Evolutionary conservation across 2,888 invertebrate species (phyloP).

Genomic region (Lycia hirtaria): DNA sequence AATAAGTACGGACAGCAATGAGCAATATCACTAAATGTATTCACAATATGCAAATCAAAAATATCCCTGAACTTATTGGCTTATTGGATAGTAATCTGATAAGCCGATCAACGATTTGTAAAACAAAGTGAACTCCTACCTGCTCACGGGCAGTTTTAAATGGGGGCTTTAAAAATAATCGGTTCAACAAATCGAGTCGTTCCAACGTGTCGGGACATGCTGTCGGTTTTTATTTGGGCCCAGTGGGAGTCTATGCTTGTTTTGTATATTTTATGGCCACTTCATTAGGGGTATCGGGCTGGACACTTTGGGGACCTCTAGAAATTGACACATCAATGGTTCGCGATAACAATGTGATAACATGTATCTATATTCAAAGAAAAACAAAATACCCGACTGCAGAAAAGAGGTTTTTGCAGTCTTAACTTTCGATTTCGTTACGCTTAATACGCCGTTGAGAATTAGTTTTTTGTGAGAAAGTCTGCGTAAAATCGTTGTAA

Average conservation of each 20-base stretch:
- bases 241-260: slow-evolving; percentile 74
- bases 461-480: too few species aligned
- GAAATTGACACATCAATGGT: slow-evolving; percentile 66
- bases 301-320: slow-evolving; percentile 59
- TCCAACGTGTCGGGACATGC: slow-evolving; percentile 80
- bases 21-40: not conserved
- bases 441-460: too few species aligned
- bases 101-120: slow-evolving; percentile 70
- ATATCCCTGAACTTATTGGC: slow-evolving; percentile 35
- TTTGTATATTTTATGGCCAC: slow-evolving; percentile 78
- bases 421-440: too few species aligned
- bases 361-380: too few species aligned
- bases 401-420: too few species aligned
- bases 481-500: too few species aligned
- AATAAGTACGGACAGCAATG: not conserved
- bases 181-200: slow-evolving; percentile 75
- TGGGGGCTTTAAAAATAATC: slow-evolving; percentile 66
- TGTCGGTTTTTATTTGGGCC: slow-evolving; percentile 70
- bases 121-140: slow-evolving; percentile 70
- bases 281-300: slow-evolving; percentile 71
- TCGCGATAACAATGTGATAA: slow-evolving; percentile 21
- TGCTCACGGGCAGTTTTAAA: slow-evolving; percentile 50
- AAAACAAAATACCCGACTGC: too few species aligned
- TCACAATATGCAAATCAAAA: slow-evolving; percentile 36
- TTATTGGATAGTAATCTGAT: slow-evolving; percentile 56